These are phyloP conservation scores for Eupeodes luniger DNA, from an alignment of 2,888 invertebrate genomes.

Conservation along the genomic window DNA sequence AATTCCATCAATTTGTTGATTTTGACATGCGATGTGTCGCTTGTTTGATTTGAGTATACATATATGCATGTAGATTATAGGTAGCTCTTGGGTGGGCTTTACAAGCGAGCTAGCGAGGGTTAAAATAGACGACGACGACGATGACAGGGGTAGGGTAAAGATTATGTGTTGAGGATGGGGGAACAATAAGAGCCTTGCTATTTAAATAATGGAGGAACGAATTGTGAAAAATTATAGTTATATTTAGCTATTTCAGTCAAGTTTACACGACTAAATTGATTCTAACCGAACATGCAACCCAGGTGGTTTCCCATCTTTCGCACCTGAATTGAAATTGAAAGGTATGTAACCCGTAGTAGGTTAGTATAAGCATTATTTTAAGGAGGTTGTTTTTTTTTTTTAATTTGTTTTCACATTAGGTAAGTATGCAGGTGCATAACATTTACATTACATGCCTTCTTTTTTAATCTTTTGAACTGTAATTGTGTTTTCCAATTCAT, in stretches of 20 bases:
- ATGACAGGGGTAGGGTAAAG: no score
- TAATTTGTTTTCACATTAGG: neutral
- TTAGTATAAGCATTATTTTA: neutral
- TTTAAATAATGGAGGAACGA: slow-evolving; percentile 60
- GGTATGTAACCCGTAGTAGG: no score
- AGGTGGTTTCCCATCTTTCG: slow-evolving; percentile 45
- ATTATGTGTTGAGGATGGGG: neutral
- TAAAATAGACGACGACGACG: neutral
- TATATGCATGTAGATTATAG: no score
- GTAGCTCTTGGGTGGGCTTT: no score
- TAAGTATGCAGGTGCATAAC: no score
- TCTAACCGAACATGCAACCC: slow-evolving; percentile 63
- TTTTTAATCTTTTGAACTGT: no score
- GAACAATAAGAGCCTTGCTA: slow-evolving; percentile 12
- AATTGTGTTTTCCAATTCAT: no score
- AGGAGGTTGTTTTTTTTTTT: neutral
- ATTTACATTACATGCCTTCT: no score
- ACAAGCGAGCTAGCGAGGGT: neutral
- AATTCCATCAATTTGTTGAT: slow-evolving; percentile 75
- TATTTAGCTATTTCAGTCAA: slow-evolving; percentile 31
- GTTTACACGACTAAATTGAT: slow-evolving; percentile 55
- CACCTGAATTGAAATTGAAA: slow-evolving; percentile 20
- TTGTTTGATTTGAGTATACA: slow-evolving; percentile 36
- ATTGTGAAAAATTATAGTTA: slow-evolving; percentile 57
- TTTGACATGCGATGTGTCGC: slow-evolving; percentile 69